Base-by-base conservation (phyloP, 2,888 invertebrate species). In the Eubasilissa splendida region DNA sequence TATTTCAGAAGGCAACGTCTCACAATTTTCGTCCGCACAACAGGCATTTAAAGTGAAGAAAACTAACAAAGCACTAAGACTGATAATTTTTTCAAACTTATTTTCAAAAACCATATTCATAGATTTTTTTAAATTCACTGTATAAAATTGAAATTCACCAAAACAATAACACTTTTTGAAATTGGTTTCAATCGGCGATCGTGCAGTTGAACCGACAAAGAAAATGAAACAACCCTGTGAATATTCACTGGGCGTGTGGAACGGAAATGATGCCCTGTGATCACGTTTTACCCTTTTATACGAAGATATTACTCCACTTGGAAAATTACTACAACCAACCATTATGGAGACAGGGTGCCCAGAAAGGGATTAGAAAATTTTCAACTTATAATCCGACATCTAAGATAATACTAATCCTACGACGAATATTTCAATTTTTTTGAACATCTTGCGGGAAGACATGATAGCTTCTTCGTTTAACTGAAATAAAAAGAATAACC, bases 1-100 rank as follows among this genome's bases (percentile, higher is more conserved):
- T 86, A 97, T 94, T 88, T 96, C 96, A 9, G 96, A 95, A 76
- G 95, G 94, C 80, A 96, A 88, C 3, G 96, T 96, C 88, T 97
- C 97, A 87, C 97, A 97, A 84, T 93, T 94, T 88, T 96, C 96
- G 85, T 95, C 95, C 52, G 76, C 75, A 50, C 74, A 42, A 7
- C 42, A 53, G 1, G 70, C 66, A 73, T 80, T 53, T 11, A 71
- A 68, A 42, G 59, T 12, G 54, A 66, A 50, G 14, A 12, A 50
- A 52, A 68, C 14, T 50, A 68, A 52, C 1, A 63, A 11, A 11
- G 50, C 68, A 68, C 68, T 52, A 4, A 50, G 11, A 11, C 22
- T 33, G 42, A 63, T 31, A 33, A 63, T 63, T 10, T 63, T 63
- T 33, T 33, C 63, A 33, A 33, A 63, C 31, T 63, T 33, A 12